phyloP scores from a whole-genome alignment of 2,113 vertebrate species.

The Melanerpes formicivorus region DNA sequence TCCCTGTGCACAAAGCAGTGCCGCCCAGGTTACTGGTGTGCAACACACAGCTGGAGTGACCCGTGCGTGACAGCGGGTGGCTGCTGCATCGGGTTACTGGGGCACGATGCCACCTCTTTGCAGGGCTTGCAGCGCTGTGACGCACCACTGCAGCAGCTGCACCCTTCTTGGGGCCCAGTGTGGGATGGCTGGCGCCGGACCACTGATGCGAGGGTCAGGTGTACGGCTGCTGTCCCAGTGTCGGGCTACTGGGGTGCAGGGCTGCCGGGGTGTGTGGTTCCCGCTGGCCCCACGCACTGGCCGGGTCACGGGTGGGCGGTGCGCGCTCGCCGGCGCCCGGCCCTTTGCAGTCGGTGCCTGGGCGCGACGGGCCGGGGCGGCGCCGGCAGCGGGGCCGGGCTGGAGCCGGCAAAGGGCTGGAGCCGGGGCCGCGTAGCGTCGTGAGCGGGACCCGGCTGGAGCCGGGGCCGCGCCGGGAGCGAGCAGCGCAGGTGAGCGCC shows the following conservation, averaged over 20 bases:
- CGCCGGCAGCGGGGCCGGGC: background rate
- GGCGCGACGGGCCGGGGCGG: background rate
- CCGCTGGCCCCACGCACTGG: background rate
- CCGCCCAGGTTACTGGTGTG: background rate
- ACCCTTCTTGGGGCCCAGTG: background rate
- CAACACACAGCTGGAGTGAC: background rate
- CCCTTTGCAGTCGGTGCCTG: background rate
- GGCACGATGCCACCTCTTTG: background rate
- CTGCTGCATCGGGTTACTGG: background rate
- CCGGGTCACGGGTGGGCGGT: background rate
- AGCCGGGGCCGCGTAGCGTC: background rate
- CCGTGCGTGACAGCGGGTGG: background rate
- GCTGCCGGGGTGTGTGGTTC: background rate
- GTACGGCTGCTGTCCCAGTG: too few relatives aligned
- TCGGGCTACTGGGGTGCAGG: too few relatives aligned
- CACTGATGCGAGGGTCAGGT: background rate
- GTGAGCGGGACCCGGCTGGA: too few relatives aligned
- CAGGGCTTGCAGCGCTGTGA: background rate
- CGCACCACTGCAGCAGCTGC: background rate
- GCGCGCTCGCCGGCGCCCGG: background rate
- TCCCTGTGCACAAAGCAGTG: background rate
- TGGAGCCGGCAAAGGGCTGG: background rate
- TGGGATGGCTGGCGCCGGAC: background rate
- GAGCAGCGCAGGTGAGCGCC: background rate
- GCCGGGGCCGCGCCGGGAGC: background rate